phyloP scores from a whole-genome alignment of 1,140 invertebrate species.

The Pristionchus pacificus region DNA sequence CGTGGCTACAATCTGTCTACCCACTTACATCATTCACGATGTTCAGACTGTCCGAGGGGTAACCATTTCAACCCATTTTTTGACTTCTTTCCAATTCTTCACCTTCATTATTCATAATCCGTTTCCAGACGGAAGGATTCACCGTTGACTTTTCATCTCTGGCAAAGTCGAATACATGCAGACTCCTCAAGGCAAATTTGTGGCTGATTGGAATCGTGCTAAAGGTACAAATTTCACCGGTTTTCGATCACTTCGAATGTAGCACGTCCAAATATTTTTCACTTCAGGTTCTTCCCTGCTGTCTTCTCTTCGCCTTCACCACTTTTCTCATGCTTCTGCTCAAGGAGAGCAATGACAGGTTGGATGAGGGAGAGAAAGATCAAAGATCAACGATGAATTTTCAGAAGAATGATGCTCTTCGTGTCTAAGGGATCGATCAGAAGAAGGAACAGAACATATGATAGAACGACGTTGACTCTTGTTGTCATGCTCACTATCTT shows the following conservation, averaged over 20 bases:
- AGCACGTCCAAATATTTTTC: background rate
- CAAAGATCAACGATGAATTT: background rate
- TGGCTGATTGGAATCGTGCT: conserved; percentile 37
- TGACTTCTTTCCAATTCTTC: too few species aligned
- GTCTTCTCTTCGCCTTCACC: conserved; percentile 48
- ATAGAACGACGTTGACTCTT: conserved; percentile 46
- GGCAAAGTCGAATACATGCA: conserved; percentile 26
- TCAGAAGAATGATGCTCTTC: conserved; percentile 35
- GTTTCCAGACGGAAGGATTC: conserved; percentile 12
- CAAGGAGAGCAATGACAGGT: conserved; percentile 45
- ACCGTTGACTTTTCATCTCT: conserved; percentile 32
- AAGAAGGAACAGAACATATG: conserved; percentile 42
- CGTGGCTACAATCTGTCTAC: conserved; percentile 36
- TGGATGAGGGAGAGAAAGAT: conserved; percentile 21
- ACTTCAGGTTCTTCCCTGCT: conserved; percentile 45
- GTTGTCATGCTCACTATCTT: conserved; percentile 46
- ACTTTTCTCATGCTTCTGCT: conserved; percentile 41
- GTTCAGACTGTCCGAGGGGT: conserved; percentile 22
- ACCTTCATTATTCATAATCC: conserved; percentile 18
- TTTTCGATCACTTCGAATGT: background rate
- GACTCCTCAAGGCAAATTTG: conserved; percentile 29
- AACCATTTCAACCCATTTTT: background rate
- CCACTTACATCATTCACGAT: conserved; percentile 46
- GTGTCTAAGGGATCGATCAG: conserved; percentile 9
- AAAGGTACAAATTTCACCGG: conserved; percentile 22